Evolutionary conservation across 2,888 invertebrate species (phyloP), one percentile per base, ranked within the genome.

Genomic region (Linnaemya vulpina): DNA sequence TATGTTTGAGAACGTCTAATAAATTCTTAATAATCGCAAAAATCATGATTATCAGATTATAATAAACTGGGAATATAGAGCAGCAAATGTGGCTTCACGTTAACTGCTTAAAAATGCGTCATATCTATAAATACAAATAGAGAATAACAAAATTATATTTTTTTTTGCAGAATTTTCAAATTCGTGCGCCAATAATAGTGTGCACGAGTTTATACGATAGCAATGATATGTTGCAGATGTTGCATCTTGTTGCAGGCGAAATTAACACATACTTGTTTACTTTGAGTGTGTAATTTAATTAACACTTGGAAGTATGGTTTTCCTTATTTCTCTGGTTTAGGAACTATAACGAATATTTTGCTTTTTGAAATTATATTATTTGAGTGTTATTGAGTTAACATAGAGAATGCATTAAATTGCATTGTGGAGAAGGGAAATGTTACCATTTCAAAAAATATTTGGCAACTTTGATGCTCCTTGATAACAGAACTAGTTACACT

Each of bases 31-130:
- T 63, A 80, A 73, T 68, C 67, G 67, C 84, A 65, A 73, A 73
- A 46, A 79, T 65, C 70, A 73, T 75, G 76, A 86, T 90, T 89
- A 89, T 88, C 86, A 87, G 88, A 88, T 87, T 88, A 89, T 90
- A 89, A 88, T 87, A 89, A 86, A 87, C 55, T 20, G 30, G 87
- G 87, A 88, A 88, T 87, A 88, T 87, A 89, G 74, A 78, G 89
- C 89, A 88, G 87, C 87, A 88, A 88, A 75, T 53, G 4, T 68
- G 25, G 53, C 46, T 40, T 79, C 58, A 74, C 87, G 84, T 88
- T 40, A 76, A 77, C 58, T 73, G 63, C 49, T 82, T 63, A n/a
- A 70, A 38, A 89, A 89, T 90, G 89, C 88, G 88, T 90, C 88
- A 90, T 90, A 88, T 88, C 86, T 85, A 86, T 87, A 87, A 87